Base-by-base conservation (phyloP, 2,888 invertebrate species). In the Papilio demoleus region DNA sequence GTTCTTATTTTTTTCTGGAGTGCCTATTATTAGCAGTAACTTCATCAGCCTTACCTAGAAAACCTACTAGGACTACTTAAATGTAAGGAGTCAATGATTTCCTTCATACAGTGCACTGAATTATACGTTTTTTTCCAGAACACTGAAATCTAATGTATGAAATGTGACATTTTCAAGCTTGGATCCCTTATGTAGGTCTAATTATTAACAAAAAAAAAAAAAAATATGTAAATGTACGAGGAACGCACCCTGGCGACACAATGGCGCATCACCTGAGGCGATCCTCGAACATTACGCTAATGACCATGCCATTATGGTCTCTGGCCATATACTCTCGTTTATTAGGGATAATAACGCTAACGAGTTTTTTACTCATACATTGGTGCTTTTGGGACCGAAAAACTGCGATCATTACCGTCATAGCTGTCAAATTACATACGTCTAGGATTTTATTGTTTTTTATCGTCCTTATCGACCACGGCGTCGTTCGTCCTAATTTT, bases 281-380 rank as follows among this genome's bases (percentile, higher is more conserved):
- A 79, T 75, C 77, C 81, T 77, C 75, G 76, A 71, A 78, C 71
- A 84, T 87, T 81, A 82, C 77, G 72, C 81, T 88, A 88, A 88
- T 88, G 86, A 86, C 82, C 76, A 77, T 77, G 77, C 81, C 84
- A 85, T 87, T 84, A 87, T 84, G 77, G 77, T 77, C 78, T 78
- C 76, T 75, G 80, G 73, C 83, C 82, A 84, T 84, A 84, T 83
- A 86, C 83, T 81, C 85, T 83, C 77, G 81, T 88, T 88, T 88
- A 88, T 88, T 87, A 86, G 83, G 85, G 82, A 82, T 88, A 88
- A 88, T 88, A 82, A 84, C 83, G 77, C 77, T 87, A 88, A 88
- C 88, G 85, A 88, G 87, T 87, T 88, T 88, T 88, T 88, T 88
- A 81, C 82, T 79, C 76, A 74, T 75, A 78, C 74, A 77, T 76